Base-by-base conservation (phyloP, 2,888 invertebrate genomes). In the Callyntrura guangdongensis region DNA sequence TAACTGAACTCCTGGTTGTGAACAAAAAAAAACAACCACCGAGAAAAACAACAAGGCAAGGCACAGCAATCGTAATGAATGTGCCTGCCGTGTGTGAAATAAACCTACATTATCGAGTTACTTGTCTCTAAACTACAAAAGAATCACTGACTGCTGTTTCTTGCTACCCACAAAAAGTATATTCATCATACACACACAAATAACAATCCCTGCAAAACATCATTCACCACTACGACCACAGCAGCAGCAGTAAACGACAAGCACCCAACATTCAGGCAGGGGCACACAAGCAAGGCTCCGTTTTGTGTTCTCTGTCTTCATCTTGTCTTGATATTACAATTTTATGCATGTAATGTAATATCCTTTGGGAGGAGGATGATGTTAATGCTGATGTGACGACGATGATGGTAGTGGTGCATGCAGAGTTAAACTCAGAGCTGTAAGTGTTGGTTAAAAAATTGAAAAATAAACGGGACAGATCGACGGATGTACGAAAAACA, bases 401-500 rank as follows among this genome's bases (percentile, higher is more conserved):
- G 47, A 25, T 25, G n/a, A 25, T 77, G 20, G 12, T 69, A 11
- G 22, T 36, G 36, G 36, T 36, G 36, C 36, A 36, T 36, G 36
- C 27, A 3, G 25, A 25, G 3, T n/a, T n/a, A n/a, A 22, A 25
- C 74, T 72, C 36, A n/a, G 17, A 0, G 22, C 6, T 77, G 45
- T 25, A 36, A 36, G 36, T 77, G 77, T 14, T 77, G 49, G 20
- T 77, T 25, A 77, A 77, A 77, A 77, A 69, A 69, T 20, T 79
- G 17, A 67, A 36, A 81, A 79, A 69, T 81, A 45, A 87, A 72
- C 87, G 36, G 36, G 36, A 36, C 36, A 36, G 36, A 36, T 36
- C 36, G 36, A 36, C 36, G 87, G 87, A 87, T 87, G 86, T 86
- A 79, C 79, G 22, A 72, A 77, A 77, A 77, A 77, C 3, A 53